Evolutionary conservation across 2,797 vertebrate species (phyloP).

Genomic region (Hemitrygon akajei): DNA sequence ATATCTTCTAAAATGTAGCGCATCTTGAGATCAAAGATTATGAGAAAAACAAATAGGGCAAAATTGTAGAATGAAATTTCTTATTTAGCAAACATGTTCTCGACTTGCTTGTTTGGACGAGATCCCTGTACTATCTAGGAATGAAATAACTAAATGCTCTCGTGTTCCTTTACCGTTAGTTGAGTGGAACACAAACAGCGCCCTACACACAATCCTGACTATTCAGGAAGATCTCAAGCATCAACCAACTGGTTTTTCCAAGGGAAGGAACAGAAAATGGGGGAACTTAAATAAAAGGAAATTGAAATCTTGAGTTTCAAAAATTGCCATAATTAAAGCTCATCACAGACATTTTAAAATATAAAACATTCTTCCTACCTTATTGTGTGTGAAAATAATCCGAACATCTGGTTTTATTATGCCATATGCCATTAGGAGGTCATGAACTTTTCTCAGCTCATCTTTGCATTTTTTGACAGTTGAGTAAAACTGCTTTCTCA

Average conservation of each 20-base stretch:
- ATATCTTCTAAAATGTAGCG: background rate
- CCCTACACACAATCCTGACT: background rate
- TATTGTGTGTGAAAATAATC: constrained; percentile 75
- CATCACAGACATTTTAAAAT: background rate
- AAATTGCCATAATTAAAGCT: background rate
- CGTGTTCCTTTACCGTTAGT: background rate
- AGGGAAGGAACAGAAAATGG: background rate
- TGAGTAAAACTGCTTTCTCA: constrained; percentile 87
- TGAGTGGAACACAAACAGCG: background rate
- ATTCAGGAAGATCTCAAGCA: background rate
- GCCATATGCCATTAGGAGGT: constrained; percentile 77
- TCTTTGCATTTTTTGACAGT: constrained; percentile 84
- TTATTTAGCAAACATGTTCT: background rate
- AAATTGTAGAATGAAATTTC: background rate
- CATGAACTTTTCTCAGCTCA: constrained; percentile 84
- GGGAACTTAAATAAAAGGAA: background rate
- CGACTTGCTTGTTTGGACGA: too few relatives aligned
- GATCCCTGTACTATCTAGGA: too few relatives aligned
- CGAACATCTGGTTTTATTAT: constrained; percentile 81
- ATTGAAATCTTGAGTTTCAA: background rate
- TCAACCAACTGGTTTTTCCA: background rate
- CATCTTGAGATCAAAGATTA: background rate
- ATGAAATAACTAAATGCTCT: background rate
- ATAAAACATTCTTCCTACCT: constrained; percentile 56
- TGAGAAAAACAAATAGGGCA: background rate